Evolutionary conservation across 2,888 invertebrate species (phyloP).

Genomic region (Cephus runcator): DNA sequence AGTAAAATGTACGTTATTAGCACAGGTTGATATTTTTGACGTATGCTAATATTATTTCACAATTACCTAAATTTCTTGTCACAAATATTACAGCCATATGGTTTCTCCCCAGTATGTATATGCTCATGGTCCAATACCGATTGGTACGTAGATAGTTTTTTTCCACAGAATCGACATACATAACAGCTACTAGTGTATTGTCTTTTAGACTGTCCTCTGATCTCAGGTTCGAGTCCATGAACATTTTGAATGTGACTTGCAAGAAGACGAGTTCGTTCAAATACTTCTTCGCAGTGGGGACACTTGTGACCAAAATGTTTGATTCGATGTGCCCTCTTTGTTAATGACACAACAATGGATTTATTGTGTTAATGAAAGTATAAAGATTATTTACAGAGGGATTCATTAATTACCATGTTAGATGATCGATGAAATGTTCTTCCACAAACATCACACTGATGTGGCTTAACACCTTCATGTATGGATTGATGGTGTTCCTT

Average conservation of each 20-base stretch:
- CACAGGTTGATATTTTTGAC: neutral
- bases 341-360: neutral
- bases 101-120: slow-evolving; percentile 43
- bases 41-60: neutral
- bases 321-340: slow-evolving; percentile 35
- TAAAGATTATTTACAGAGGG: neutral
- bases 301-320: slow-evolving; percentile 41
- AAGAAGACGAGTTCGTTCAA: slow-evolving; percentile 27
- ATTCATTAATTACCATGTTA: slow-evolving; percentile 37
- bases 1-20: slow-evolving; percentile 11
- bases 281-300: slow-evolving; percentile 31
- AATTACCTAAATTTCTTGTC: slow-evolving; percentile 38
- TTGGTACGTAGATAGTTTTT: slow-evolving; percentile 36
- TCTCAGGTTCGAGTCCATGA: slow-evolving; percentile 33
- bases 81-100: slow-evolving; percentile 37
- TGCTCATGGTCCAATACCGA: slow-evolving; percentile 40
- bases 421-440: slow-evolving; percentile 42
- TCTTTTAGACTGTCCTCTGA: slow-evolving; percentile 22
- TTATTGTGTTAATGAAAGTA: neutral
- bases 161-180: slow-evolving; percentile 41
- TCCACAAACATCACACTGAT: slow-evolving; percentile 45
- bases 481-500: slow-evolving; percentile 41
- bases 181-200: slow-evolving; percentile 32
- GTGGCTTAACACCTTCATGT: slow-evolving; percentile 43
- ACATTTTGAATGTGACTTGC: slow-evolving; percentile 29